phyloP scores from a whole-genome alignment of 1,140 invertebrate species.

The Acromyrmex charruanus region DNA sequence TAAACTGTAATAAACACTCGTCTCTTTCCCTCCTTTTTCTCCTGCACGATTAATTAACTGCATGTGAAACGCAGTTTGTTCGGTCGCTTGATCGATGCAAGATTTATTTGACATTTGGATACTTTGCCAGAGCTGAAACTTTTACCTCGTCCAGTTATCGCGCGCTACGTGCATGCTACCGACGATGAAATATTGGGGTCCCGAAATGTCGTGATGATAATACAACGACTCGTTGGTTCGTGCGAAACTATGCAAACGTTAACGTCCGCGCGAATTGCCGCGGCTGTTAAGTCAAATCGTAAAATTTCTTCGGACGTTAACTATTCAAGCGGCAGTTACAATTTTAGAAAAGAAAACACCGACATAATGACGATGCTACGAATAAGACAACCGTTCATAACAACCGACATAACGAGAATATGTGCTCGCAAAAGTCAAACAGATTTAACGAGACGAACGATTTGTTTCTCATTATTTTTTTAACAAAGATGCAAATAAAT shows the following conservation, averaged over 20 bases:
- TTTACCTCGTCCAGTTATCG: constrained; percentile 11
- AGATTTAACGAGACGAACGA: background rate
- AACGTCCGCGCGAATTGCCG: constrained; percentile 35
- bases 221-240: constrained; percentile 30
- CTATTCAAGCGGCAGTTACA: constrained; percentile 35
- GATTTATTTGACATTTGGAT: constrained; percentile 55
- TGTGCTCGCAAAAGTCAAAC: constrained; percentile 16
- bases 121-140: constrained; percentile 52
- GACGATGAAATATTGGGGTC: constrained; percentile 41
- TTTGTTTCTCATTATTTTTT: background rate
- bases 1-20: background rate
- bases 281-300: constrained; percentile 21
- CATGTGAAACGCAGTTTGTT: constrained; percentile 28
- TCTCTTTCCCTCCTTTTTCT: background rate
- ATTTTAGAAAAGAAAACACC: constrained; percentile 25
- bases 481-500: background rate
- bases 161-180: constrained; percentile 7
- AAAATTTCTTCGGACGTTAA: constrained; percentile 45
- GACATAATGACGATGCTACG: background rate
- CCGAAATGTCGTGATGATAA: constrained; percentile 44
- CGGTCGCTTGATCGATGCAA: constrained; percentile 50
- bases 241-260: constrained; percentile 35
- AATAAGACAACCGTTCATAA: background rate
- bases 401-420: background rate
- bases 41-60: constrained; percentile 32